These are phyloP conservation scores for Pedionomus torquatus DNA, from an alignment of 2,113 vertebrate species.

Conservation along the genomic window DNA sequence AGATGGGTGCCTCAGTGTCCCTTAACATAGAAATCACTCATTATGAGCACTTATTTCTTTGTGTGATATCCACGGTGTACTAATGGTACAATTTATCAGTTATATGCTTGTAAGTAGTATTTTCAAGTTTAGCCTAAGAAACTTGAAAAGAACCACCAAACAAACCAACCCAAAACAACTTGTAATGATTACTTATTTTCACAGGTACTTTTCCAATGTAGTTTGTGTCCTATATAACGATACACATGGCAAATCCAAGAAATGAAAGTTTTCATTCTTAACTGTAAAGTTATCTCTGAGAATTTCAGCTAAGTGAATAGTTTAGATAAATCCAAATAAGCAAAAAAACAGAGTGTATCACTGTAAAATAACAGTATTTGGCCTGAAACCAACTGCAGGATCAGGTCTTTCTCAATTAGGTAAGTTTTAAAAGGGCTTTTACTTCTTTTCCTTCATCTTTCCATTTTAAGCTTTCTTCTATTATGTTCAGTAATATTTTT, in stretches of 20 bases:
- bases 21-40: background rate
- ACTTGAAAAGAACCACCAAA: background rate
- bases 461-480: background rate
- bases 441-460: background rate
- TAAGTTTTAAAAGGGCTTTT: background rate
- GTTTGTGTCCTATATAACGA: background rate
- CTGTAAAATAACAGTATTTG: background rate
- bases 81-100: background rate
- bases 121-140: background rate
- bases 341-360: background rate
- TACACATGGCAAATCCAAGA: background rate
- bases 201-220: background rate
- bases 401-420: background rate
- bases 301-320: background rate
- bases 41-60: background rate
- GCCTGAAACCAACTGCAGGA: background rate
- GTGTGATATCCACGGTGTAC: background rate
- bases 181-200: background rate
- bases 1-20: background rate
- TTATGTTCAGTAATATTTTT: no score
- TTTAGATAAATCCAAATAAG: background rate
- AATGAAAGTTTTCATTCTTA: background rate
- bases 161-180: accelerated
- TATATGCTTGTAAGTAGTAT: background rate
- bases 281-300: background rate